Percentiles rank a stretch among this genome's conserved stretches.
Evolutionary conservation across 64 coral and sea anemone species (phyloP).

Genomic region (Montipora capricornis): DNA sequence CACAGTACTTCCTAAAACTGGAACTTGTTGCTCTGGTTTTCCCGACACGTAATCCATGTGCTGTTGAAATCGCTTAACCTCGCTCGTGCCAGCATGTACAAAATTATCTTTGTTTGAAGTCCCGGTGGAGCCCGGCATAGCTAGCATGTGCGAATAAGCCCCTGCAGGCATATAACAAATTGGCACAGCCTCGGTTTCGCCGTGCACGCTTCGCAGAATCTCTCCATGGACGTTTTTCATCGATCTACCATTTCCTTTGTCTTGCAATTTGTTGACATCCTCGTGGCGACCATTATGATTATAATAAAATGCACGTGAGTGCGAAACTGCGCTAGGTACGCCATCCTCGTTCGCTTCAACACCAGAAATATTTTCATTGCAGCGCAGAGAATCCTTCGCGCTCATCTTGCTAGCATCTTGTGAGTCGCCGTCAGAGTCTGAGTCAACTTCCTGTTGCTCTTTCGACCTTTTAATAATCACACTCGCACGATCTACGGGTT

Average conservation of each 20-base stretch:
- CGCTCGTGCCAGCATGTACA: constrained; percentile 40
- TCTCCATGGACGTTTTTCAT: constrained; percentile 3
- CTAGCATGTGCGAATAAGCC: constrained; percentile 27
- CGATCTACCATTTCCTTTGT: constrained; percentile 43
- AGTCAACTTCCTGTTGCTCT: constrained; percentile 78
- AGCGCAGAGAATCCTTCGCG: constrained; percentile 53
- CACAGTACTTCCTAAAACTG: constrained; percentile 76
- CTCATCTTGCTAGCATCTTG: constrained; percentile 68
- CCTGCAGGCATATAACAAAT: constrained; percentile 43
- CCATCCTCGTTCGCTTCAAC: constrained; percentile 16
- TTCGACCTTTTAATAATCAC: constrained; percentile 76
- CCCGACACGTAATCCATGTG: constrained; percentile 69
- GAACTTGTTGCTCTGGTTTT: constrained; percentile 92
- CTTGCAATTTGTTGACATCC: constrained; percentile 49
- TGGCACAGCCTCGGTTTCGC: constrained; percentile 18
- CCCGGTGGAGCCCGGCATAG: background rate
- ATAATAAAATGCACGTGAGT: constrained; percentile 72
- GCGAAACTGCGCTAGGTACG: background rate
- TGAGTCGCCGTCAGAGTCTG: constrained; percentile 69
- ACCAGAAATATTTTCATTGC: constrained; percentile 73
- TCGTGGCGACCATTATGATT: constrained; percentile 59
- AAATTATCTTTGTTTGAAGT: constrained; percentile 34
- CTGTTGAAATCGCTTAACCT: constrained; percentile 52
- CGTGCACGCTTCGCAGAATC: background rate
- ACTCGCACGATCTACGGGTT: constrained; percentile 62